Conservation (phyloP, 1,140 invertebrate genomes). For the Chrysopa pallens region DNA sequence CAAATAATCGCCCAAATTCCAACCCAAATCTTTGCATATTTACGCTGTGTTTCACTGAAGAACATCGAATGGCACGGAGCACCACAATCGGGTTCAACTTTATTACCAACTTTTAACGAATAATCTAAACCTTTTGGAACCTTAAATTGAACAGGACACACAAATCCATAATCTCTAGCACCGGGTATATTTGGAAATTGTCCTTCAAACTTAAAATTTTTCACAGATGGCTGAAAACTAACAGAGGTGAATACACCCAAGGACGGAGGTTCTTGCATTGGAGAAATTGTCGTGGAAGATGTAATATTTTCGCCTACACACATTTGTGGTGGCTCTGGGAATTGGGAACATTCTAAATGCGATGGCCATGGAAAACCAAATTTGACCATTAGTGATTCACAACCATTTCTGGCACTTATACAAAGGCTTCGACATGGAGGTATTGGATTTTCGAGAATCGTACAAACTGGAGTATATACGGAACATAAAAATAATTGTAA, state of each 20-base stretch:
- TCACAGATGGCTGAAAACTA: slow-evolving; percentile 5
- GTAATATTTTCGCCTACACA: slow-evolving; percentile 79
- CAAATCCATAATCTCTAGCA: slow-evolving; percentile 56
- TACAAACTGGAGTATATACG: slow-evolving; percentile 90
- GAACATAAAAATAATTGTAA: slow-evolving; percentile 92
- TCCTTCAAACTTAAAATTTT: background rate
- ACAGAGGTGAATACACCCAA: slow-evolving; percentile 13
- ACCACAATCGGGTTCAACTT: slow-evolving; percentile 67
- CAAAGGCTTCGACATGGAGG: slow-evolving; percentile 87
- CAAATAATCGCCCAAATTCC: slow-evolving; percentile 87
- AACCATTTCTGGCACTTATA: slow-evolving; percentile 69
- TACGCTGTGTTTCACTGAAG: slow-evolving; percentile 62
- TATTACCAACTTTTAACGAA: slow-evolving; percentile 62
- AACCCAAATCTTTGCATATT: slow-evolving; percentile 79
- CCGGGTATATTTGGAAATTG: slow-evolving; percentile 13
- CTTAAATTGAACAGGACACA: slow-evolving; percentile 71
- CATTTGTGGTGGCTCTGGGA: slow-evolving; percentile 58
- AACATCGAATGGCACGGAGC: slow-evolving; percentile 88
- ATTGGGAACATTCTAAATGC: slow-evolving; percentile 75
- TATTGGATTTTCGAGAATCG: slow-evolving; percentile 73
- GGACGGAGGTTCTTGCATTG: slow-evolving; percentile 16
- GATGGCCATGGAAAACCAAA: slow-evolving; percentile 94
- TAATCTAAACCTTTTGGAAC: slow-evolving; percentile 64
- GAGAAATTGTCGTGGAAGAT: slow-evolving; percentile 24
- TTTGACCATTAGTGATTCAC: slow-evolving; percentile 78